These are phyloP conservation scores for Paradisaea rubra DNA, from an alignment of 2,113 vertebrate genomes.

Conservation along the genomic window DNA sequence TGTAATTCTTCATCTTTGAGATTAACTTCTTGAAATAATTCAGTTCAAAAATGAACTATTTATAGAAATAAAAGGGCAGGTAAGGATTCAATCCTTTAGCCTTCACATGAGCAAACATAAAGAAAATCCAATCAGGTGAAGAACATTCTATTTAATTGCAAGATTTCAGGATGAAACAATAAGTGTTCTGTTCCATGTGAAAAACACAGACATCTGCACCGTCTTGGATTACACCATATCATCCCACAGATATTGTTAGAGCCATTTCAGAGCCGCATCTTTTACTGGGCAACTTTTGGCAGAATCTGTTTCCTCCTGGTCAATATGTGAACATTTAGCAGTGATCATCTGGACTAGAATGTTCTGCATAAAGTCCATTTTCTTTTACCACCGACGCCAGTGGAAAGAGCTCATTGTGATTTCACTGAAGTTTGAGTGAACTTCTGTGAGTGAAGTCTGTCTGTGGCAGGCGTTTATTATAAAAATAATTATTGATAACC, in stretches of 20 bases:
- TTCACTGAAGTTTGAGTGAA: not conserved
- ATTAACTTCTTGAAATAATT: not conserved
- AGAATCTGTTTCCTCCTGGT: not conserved
- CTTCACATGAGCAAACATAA: not conserved
- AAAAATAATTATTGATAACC: not conserved
- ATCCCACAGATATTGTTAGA: not conserved
- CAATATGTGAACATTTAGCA: not conserved
- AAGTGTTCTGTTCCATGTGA: not conserved
- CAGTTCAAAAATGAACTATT: not conserved
- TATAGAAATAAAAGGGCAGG: not conserved
- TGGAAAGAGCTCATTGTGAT: not conserved
- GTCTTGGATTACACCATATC: not conserved
- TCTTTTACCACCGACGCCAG: not conserved
- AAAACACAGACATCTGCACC: not conserved
- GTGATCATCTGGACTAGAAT: not conserved
- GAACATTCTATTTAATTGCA: not conserved
- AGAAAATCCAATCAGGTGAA: not conserved
- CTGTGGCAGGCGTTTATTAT: not conserved
- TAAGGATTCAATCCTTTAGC: not conserved
- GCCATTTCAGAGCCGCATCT: not conserved
- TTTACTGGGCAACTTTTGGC: not conserved
- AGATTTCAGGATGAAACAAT: not conserved
- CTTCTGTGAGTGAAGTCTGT: not conserved
- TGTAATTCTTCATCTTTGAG: not conserved
- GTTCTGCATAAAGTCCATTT: not conserved